A percentile compares a stretch with the other conserved stretches of the same genome.
Evolutionary conservation across 2,888 invertebrate genomes (phyloP).

Genomic region (Platyscelio sp.): DNA sequence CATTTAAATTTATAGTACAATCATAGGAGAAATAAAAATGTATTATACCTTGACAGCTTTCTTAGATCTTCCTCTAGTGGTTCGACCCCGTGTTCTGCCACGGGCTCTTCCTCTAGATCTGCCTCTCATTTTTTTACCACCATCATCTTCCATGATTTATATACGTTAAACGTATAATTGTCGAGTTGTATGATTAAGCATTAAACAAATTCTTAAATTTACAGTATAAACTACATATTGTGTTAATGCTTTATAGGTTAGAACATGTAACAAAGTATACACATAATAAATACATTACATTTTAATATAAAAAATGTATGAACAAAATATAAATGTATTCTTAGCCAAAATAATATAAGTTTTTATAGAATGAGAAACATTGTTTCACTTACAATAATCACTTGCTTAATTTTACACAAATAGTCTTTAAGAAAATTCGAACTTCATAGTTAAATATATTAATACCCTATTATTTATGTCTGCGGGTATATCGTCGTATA

Average conservation of each 20-base stretch:
- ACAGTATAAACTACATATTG: slow-evolving; percentile 29
- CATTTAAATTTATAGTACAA: no score
- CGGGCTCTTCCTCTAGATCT: slow-evolving; percentile 93
- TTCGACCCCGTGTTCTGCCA: slow-evolving; percentile 89
- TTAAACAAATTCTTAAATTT: not conserved
- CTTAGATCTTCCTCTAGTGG: slow-evolving; percentile 90
- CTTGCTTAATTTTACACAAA: not conserved
- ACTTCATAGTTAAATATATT: no score
- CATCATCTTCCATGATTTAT: slow-evolving; percentile 85
- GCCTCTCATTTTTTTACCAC: slow-evolving; percentile 89
- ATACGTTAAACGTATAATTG: not conserved
- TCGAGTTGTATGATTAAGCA: slow-evolving; percentile 3
- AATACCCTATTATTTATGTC: no score
- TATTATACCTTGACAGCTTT: slow-evolving; percentile 91
- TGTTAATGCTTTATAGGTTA: slow-evolving; percentile 33
- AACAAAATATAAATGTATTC: not conserved
- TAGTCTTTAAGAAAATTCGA: no score
- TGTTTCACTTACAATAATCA: slow-evolving; percentile 12
- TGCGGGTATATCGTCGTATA: no score
- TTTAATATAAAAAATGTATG: no score
- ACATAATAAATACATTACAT: not conserved
- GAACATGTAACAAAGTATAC: not conserved
- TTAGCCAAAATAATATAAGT: not conserved
- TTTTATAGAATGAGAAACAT: not conserved
- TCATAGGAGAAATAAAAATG: no score